A percentile compares a stretch with the other conserved stretches of the same genome.
These are phyloP conservation scores for Cuniculus paca DNA, from an alignment of 2,797 vertebrate genomes.

Conservation along the genomic window DNA sequence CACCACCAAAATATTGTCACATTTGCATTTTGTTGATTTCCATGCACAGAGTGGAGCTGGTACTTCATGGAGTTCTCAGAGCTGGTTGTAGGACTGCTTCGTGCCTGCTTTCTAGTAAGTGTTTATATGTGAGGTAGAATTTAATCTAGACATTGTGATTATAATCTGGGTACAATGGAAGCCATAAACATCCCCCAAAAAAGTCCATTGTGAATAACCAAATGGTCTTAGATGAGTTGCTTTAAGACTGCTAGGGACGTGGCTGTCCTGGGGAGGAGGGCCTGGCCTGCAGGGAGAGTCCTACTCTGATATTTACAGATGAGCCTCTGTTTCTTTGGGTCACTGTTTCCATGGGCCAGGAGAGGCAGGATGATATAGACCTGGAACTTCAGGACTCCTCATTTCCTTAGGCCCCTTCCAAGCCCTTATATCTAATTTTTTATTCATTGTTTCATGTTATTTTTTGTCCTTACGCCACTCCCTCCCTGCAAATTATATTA, in stretches of 20 bases:
- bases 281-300: background rate
- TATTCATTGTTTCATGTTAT: slow-evolving; percentile 19
- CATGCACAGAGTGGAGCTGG: background rate
- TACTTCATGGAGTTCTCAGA: background rate
- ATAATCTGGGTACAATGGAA: background rate
- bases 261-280: background rate
- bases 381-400: background rate
- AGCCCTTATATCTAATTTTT: background rate
- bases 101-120: background rate
- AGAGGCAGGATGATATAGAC: background rate
- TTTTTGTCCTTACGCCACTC: slow-evolving; percentile 2
- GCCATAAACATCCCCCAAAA: background rate
- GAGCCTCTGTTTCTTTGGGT: background rate
- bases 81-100: background rate
- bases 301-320: background rate
- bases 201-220: background rate
- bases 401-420: background rate
- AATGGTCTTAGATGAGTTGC: background rate
- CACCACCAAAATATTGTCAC: background rate
- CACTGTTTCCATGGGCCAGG: background rate
- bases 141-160: background rate
- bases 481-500: background rate
- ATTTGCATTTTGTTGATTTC: background rate
- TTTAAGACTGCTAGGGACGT: background rate
- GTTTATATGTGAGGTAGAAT: background rate